Conservation (phyloP, 2,888 invertebrate genomes). For the Drosophila quinaria region DNA sequence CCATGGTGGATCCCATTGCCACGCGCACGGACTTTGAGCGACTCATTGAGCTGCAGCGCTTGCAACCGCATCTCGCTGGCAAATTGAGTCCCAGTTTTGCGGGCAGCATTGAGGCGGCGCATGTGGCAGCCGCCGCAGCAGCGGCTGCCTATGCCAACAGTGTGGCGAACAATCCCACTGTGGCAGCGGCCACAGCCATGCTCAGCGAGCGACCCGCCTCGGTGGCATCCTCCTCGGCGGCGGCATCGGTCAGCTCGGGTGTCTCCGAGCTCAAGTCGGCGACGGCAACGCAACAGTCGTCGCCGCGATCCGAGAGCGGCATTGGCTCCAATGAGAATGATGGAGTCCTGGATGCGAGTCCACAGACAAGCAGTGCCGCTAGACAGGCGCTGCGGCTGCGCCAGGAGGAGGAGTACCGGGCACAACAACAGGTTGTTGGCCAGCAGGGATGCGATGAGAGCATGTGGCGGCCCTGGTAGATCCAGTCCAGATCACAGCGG, state of each 20-base stretch:
- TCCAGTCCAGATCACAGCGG: constrained; percentile 4
- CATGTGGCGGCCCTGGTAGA: constrained; percentile 87
- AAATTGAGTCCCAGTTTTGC: constrained; percentile 68
- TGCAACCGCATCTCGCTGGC: constrained; percentile 72
- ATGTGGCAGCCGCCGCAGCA: constrained; percentile 77
- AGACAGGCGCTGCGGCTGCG: constrained; percentile 69
- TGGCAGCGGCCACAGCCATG: constrained; percentile 45
- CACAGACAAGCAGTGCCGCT: constrained; percentile 71
- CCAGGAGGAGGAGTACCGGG: constrained; percentile 73
- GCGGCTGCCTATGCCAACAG: constrained; percentile 77
- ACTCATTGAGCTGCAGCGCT: constrained; percentile 83
- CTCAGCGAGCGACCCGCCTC: constrained; percentile 72
- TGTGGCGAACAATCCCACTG: constrained; percentile 59
- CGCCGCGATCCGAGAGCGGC: constrained; percentile 69
- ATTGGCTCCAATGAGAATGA: constrained; percentile 73
- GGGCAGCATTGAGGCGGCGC: constrained; percentile 76
- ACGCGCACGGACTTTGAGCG: constrained; percentile 84
- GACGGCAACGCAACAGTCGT: constrained; percentile 71
- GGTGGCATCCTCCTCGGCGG: constrained; percentile 61
- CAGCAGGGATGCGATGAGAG: constrained; percentile 84
- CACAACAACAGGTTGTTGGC: constrained; percentile 49
- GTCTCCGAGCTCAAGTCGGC: constrained; percentile 72
- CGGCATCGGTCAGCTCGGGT: constrained; percentile 74
- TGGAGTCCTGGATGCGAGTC: constrained; percentile 57
- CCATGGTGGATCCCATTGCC: constrained; percentile 82